Percentiles rank a stretch among this genome's conserved stretches.
Evolutionary conservation across 2,888 invertebrate genomes (phyloP).

Genomic region (Epistrophella euchroma): DNA sequence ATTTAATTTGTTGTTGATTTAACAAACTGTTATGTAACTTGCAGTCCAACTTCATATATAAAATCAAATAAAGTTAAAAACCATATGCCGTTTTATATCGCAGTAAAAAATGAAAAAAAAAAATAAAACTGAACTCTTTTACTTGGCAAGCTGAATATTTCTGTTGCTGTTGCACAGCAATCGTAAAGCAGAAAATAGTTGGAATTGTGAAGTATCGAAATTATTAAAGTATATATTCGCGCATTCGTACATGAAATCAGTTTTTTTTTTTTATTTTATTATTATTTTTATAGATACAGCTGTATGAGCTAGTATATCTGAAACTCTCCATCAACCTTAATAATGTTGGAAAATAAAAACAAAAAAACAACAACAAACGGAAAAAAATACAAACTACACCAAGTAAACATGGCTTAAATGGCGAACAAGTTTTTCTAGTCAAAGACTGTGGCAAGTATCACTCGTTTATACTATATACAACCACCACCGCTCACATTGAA

Average conservation of each 20-base stretch:
- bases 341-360: constrained; percentile 41
- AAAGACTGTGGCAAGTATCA: constrained; percentile 45
- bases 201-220: constrained; percentile 70
- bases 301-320: constrained; percentile 27
- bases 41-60: constrained; percentile 25
- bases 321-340: constrained; percentile 68
- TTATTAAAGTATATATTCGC: constrained; percentile 75
- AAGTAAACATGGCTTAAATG: constrained; percentile 72
- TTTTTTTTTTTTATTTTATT: constrained; percentile 28
- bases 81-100: constrained; percentile 38
- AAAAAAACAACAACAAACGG: not conserved
- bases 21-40: constrained; percentile 56
- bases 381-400: constrained; percentile 49
- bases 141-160: constrained; percentile 14
- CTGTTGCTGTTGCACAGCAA: constrained; percentile 6
- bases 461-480: constrained; percentile 24
- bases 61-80: constrained; percentile 40
- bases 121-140: constrained; percentile 33
- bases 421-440: constrained; percentile 75
- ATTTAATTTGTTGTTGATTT: not conserved
- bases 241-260: constrained; percentile 37
- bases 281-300: constrained; percentile 23
- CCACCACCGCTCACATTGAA: constrained; percentile 59
- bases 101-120: not conserved
- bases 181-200: constrained; percentile 65